Base-by-base conservation (phyloP, 2,113 vertebrate genomes). In the Chrysochloris asiatica region DNA sequence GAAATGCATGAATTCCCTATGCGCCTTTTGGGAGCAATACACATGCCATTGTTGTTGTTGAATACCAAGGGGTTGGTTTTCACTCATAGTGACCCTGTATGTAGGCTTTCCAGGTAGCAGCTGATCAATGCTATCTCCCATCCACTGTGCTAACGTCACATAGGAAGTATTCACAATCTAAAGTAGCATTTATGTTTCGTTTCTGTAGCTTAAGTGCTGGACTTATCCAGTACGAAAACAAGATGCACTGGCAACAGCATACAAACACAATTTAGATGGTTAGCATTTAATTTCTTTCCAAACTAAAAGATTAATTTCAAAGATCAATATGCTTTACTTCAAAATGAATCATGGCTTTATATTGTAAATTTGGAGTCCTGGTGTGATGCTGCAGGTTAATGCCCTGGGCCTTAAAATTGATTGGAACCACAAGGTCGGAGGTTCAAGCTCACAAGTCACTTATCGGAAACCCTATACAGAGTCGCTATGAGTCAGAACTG, bases 181-280 rank as follows among this genome's bases (percentile, higher is more conserved):
- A 95, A 28, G n/a, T 73, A 33, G 33, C 52, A 79, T 3, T 33
- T 2, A 77, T 1, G 45, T 8, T 76, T 91, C 38, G 71, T 47
- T 93, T 6, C 48, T 56, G n/a, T n/a, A n/a, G n/a, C n/a, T n/a
- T n/a, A n/a, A n/a, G n/a, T n/a, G n/a, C n/a, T n/a, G n/a, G n/a
- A n/a, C n/a, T n/a, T n/a, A n/a, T 59, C 48, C 6, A 86, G 16
- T 16, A 50, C 16, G 48, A 50, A 16, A 72, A 14, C 75, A 95
- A 90, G 87, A 1, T 33, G 88, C 28, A 96, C 95, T 92, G 45
- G 16, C 65, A 87, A 8, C 16, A 83, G 83, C 33, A 83, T 77
- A 88, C 6, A 30, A 24, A 3, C 1, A 88, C 8, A 54, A 61
- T n/a, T 19, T 84, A 38, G 14, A 77, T 41, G 59, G 92, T 89